Evolutionary conservation across 2,113 vertebrate species (phyloP), one percentile per base, ranked within the genome.

Genomic region (Phrynocephalus versicolor): DNA sequence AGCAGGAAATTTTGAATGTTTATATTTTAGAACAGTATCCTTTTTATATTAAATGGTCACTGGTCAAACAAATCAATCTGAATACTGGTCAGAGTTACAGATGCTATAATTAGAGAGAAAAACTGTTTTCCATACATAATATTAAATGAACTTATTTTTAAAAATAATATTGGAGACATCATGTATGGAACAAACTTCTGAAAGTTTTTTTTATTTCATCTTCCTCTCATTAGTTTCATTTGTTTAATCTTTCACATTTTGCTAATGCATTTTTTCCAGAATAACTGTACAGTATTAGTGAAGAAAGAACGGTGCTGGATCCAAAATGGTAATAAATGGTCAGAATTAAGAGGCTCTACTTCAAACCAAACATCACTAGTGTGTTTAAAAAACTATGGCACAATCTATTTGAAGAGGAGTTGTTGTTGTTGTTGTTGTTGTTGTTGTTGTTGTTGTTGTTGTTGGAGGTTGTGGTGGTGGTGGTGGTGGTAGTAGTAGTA

Each of bases 311-410:
- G 4, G 69, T 72, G 82, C 79, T 51, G 51, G 30, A 86, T 79
- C 23, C 45, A 51, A 51, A 51, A 10, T 51, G 5, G 45, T 51
- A 27, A 0, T 3, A 19, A 2, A 70, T 37, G 18, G 30, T 39
- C 72, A 67, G 86, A 27, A 89, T 79, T 87, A 79, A 83, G 58
- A 89, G 6, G 72, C 80, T 64, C 18, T 67, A 0, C 1, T 73
- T 79, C 80, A 79, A 65, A 87, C 65, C 88, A 79, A 69, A 84
- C 83, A 85, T 80, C 30, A 73, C 72, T 87, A 39, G 71, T 37
- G n/a, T 7, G 13, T 23, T 21, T 33, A 75, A 93, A 92, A 90
- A 89, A 83, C 70, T 2, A 12, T 2, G 81, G 84, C 80, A 83
- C 83, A 3, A 27, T 85, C 85, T 86, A 14, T 75, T 89, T 81